Percentiles rank a stretch among this genome's conserved stretches.
Evolutionary conservation across 2,797 vertebrate species (phyloP).

Genomic region (Pangasius sanitwongsei): DNA sequence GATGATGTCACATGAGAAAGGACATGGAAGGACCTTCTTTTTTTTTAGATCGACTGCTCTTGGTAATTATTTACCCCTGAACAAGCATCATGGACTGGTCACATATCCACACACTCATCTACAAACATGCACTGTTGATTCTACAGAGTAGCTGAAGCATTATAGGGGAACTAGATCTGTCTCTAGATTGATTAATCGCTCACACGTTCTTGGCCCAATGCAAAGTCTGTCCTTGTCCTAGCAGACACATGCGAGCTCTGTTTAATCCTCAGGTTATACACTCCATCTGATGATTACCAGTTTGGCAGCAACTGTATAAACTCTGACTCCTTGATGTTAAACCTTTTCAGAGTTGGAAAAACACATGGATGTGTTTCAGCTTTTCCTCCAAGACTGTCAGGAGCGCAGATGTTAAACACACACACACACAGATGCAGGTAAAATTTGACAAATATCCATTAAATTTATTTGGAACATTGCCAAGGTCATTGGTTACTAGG

Average conservation of each 20-base stretch:
- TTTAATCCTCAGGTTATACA: constrained; percentile 48
- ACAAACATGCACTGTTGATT: constrained; percentile 38
- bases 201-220: not conserved
- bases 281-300: constrained; percentile 43
- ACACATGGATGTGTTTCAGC: constrained; percentile 3
- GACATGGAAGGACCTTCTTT: constrained; percentile 25
- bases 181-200: constrained; percentile 28
- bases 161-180: constrained; percentile 28
- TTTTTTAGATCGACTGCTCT: constrained; percentile 18
- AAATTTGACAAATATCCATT: not conserved
- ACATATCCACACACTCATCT: constrained; percentile 32
- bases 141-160: not conserved
- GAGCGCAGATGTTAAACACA: constrained; percentile 9
- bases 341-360: constrained; percentile 18
- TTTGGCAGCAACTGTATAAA: constrained; percentile 42
- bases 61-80: constrained; percentile 49
- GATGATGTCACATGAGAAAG: constrained; percentile 47
- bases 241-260: constrained; percentile 43
- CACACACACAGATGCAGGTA: not conserved
- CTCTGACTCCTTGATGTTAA: constrained; percentile 34
- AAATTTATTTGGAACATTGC: not conserved
- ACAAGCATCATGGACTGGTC: constrained; percentile 36
- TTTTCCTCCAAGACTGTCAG: constrained; percentile 7
- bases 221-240: constrained; percentile 19
- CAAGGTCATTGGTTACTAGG: not conserved